Conservation (phyloP, 2,113 vertebrate species). For the Eclectus roratus region DNA sequence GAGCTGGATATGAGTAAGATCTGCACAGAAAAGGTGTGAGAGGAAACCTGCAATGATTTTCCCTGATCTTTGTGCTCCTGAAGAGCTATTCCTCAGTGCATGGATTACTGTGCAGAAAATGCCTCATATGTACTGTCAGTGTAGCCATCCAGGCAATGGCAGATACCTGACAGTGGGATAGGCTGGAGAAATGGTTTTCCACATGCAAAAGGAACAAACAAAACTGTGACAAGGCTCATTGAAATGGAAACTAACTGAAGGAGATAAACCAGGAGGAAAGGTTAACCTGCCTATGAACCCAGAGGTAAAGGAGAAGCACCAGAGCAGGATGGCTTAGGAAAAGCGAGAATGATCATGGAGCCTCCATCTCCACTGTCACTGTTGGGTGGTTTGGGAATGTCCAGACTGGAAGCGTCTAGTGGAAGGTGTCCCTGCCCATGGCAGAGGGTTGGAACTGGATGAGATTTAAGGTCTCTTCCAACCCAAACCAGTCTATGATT, state of each 20-base stretch:
- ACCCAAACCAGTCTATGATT: not conserved
- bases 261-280: not conserved
- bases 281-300: not conserved
- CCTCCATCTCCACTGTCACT: fast-evolving
- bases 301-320: not conserved
- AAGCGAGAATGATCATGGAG: fast-evolving
- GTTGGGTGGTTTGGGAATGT: not conserved
- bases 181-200: not conserved
- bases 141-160: not conserved
- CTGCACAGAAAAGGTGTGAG: not conserved
- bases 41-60: not conserved
- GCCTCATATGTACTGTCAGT: fast-evolving
- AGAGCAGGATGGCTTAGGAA: not conserved
- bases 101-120: not conserved
- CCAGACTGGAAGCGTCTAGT: not conserved
- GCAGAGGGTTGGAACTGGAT: not conserved
- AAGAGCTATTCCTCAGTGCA: not conserved
- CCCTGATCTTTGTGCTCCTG: not conserved
- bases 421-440: not conserved
- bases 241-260: not conserved
- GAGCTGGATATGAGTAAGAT: not conserved
- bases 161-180: not conserved
- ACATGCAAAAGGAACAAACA: not conserved
- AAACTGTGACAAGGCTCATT: not conserved
- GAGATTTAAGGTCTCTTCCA: not conserved